Percentiles rank a stretch among this genome's conserved stretches.
Evolutionary conservation across 2,797 vertebrate species (phyloP).

Genomic region (Pseudochaenichthys georgianus): DNA sequence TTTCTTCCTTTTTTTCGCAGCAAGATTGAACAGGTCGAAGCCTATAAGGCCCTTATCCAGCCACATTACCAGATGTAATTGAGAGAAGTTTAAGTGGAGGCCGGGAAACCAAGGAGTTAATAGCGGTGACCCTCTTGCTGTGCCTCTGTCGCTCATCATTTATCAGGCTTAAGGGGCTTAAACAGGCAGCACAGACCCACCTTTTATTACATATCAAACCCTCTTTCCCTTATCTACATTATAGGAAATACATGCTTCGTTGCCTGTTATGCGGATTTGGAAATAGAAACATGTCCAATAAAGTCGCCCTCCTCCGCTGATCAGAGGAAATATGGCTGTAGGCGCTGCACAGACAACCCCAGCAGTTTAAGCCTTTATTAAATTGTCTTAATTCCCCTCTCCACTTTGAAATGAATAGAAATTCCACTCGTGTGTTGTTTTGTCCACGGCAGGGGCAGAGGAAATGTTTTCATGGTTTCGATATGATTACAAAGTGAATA

Average conservation of each 20-base stretch:
- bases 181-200: conserved; percentile 82
- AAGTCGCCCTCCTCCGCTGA: conserved; percentile 81
- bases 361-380: conserved; percentile 77
- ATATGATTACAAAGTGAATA: conserved; percentile 51
- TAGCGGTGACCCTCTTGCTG: conserved; percentile 86
- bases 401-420: conserved; percentile 66
- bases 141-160: conserved; percentile 87
- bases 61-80: conserved; percentile 83
- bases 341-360: conserved; percentile 72
- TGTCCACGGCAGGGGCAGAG: conserved; percentile 57
- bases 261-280: conserved; percentile 83
- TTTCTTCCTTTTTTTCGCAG: conserved; percentile 34
- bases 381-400: conserved; percentile 77
- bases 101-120: conserved; percentile 85
- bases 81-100: conserved; percentile 86
- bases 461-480: conserved; percentile 45
- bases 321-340: conserved; percentile 80
- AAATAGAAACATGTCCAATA: conserved; percentile 84
- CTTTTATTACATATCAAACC: conserved; percentile 85
- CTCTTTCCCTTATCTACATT: conserved; percentile 82
- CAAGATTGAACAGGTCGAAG: conserved; percentile 58
- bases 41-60: conserved; percentile 71
- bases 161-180: conserved; percentile 87
- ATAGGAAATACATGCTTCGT: conserved; percentile 80
- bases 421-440: conserved; percentile 65